Evolutionary conservation across 2,113 vertebrate species (phyloP).

Genomic region (Apaloderma vittatum): DNA sequence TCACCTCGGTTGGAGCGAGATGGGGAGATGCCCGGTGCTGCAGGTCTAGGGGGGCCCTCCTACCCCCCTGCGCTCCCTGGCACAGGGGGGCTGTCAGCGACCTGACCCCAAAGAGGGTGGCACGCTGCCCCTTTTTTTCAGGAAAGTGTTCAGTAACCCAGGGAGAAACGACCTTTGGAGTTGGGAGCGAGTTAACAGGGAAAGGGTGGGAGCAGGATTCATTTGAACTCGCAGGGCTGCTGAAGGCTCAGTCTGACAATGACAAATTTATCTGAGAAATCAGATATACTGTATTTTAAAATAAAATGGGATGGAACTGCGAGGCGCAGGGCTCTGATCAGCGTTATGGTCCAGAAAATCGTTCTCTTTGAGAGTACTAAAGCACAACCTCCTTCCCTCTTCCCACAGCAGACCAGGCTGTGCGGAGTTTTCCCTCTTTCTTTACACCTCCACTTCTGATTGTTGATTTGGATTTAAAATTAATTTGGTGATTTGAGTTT

Average conservation of each 20-base stretch:
- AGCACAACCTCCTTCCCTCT: not conserved
- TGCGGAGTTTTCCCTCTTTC: not conserved
- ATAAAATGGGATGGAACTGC: not conserved
- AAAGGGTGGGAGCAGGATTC: not conserved
- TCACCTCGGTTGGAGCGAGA: not conserved
- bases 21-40: rapidly evolving
- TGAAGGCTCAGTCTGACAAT: not conserved
- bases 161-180: rapidly evolving
- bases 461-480: conserved; percentile 75
- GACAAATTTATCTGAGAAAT: not conserved
- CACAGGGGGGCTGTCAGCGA: not conserved
- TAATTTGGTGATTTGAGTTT: conserved; percentile 79
- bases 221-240: not conserved
- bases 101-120: not conserved
- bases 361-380: not conserved
- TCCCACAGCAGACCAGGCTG: not conserved
- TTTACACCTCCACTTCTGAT: not conserved
- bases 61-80: not conserved
- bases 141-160: not conserved
- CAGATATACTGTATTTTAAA: not conserved
- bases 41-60: not conserved
- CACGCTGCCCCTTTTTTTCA: rapidly evolving
- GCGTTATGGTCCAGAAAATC: not conserved
- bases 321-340: not conserved
- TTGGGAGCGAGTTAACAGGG: not conserved